A percentile compares a stretch with the other conserved stretches of the same genome.
These are phyloP conservation scores for Nesometra sesokonis DNA, from an alignment of 35 echinoderm and acorn worm genomes.

Conservation along the genomic window DNA sequence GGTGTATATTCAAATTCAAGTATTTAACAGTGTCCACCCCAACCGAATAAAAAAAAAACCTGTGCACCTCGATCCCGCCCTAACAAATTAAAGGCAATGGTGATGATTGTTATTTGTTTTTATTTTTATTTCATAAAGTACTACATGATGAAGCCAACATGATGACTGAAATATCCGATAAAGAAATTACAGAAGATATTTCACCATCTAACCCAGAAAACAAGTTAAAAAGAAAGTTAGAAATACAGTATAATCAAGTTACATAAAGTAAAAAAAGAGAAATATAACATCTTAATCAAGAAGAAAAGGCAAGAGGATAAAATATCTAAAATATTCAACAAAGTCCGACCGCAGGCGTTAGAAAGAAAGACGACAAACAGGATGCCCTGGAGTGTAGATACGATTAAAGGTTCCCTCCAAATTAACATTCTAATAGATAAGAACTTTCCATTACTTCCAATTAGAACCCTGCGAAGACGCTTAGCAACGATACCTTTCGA, in stretches of 20 bases:
- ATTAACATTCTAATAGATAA: conserved; percentile 29
- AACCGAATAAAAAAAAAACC: no score
- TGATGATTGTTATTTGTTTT: no score
- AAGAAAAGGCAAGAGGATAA: not conserved
- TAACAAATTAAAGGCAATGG: no score
- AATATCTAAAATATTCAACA: conserved; percentile 8
- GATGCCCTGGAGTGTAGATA: conserved; percentile 13
- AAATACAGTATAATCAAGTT: not conserved
- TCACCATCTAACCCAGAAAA: no score
- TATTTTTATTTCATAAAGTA: no score
- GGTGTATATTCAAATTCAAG: no score
- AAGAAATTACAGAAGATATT: no score
- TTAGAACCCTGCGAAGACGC: conserved; percentile 11
- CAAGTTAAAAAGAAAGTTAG: not conserved
- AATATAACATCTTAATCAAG: not conserved
- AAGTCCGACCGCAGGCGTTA: not conserved
- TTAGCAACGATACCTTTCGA: conserved; percentile 11
- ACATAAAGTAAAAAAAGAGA: conserved; percentile 13
- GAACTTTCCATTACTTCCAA: conserved; percentile 24
- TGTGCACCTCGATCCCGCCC: no score
- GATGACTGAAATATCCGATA: no score
- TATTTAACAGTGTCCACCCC: no score
- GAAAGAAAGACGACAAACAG: conserved; percentile 3
- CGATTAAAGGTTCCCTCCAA: conserved; percentile 40
- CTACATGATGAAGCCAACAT: no score